Evolutionary conservation across 2,888 invertebrate species (phyloP), one percentile per base, ranked within the genome.

Genomic region (Drosophila paramelanica): DNA sequence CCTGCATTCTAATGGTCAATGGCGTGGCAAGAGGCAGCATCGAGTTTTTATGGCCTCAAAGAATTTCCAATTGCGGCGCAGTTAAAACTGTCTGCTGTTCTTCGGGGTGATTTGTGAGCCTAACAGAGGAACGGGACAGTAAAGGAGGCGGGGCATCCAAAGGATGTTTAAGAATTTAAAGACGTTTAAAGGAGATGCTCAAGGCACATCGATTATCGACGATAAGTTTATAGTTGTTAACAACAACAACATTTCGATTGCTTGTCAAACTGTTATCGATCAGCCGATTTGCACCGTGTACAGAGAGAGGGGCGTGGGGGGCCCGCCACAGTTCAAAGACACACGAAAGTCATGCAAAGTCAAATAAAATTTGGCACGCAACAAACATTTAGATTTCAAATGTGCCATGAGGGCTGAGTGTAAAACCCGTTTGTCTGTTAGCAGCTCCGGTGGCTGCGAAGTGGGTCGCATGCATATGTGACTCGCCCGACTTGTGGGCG

Each of bases 291-390:
- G 25, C 13, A 7, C 27, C 6, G 27, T 27, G 6, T 6, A 3
- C 1, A 27, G 27, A 1, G 27, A 7, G 27, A 27, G 7, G 7
- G 27, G 27, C 4, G 25, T 0, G 25, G 25, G 25, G 1, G 25
- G 17, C 1, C 17, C 17, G 17, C 8, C 47, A 31, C 51, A 57
- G 78, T 78, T 81, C 69, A 81, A 80, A 83, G 84, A 77, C 75
- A 81, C 65, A 55, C 81, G 74, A 80, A 81, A 81, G 80, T 80
- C 80, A 77, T 67, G 78, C 72, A 83, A 80, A 80, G 84, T 81
- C 78, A 83, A 81, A 83, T 83, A 83, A 83, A 77, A 83, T 75
- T 61, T 69, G 51, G 61, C 74, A 77, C 74, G 70, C 80, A 45
- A 57, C 45, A 59, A 71, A 69, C 62, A 81, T 81, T 81, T 74